These are phyloP conservation scores for Scomberomorus guttatus DNA, from an alignment of 2,797 vertebrate genomes.

Conservation along the genomic window DNA sequence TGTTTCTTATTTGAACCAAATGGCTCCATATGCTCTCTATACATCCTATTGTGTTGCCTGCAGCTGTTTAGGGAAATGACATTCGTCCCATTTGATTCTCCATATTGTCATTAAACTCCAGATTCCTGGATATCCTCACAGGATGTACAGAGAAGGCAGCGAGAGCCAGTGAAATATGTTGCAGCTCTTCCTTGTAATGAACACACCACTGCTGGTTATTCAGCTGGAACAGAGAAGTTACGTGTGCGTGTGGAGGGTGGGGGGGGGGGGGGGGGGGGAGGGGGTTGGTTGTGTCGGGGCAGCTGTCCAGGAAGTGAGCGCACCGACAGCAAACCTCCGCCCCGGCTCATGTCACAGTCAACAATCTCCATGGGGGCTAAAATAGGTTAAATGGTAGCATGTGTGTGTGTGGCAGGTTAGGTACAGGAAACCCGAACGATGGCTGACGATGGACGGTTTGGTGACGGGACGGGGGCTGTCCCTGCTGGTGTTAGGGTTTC, in stretches of 20 bases:
- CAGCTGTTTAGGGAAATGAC: constrained; percentile 61
- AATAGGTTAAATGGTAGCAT: constrained; percentile 30
- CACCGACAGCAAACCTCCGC: constrained; percentile 38
- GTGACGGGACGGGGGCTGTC: constrained; percentile 22
- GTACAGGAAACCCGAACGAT: constrained; percentile 42
- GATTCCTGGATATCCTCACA: constrained; percentile 77
- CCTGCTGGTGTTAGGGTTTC: constrained; percentile 39
- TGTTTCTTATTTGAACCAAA: constrained; percentile 20
- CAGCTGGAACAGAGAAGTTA: constrained; percentile 46
- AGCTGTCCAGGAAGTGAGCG: constrained; percentile 74
- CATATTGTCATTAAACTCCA: constrained; percentile 52
- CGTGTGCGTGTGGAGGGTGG: background rate
- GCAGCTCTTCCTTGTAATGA: constrained; percentile 56
- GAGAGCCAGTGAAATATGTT: constrained; percentile 46
- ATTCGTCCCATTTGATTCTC: constrained; percentile 50
- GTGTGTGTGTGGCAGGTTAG: constrained; percentile 36
- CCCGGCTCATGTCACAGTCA: constrained; percentile 47
- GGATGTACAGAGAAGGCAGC: constrained; percentile 63
- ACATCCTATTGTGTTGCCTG: constrained; percentile 34
- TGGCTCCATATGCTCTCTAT: constrained; percentile 29
- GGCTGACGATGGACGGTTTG: constrained; percentile 1
- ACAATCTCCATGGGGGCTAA: constrained; percentile 27
- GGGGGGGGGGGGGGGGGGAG: constrained; percentile 5
- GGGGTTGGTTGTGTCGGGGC: constrained; percentile 24
- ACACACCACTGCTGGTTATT: constrained; percentile 26